Conservation (phyloP, 2,797 vertebrate genomes). For the Darevskia mixta region DNA sequence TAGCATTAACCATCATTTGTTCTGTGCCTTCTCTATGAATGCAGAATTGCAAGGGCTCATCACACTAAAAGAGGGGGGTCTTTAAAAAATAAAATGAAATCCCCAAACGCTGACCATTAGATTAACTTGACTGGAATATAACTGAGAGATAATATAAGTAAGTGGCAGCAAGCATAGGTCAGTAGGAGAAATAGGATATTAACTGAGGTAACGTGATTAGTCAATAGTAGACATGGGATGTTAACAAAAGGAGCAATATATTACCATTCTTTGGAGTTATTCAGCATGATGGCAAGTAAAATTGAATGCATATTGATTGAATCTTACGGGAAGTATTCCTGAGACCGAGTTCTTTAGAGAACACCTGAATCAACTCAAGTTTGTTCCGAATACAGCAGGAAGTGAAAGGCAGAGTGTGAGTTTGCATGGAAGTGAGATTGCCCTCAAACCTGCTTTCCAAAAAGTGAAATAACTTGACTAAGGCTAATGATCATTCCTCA, state of each 20-base stretch:
- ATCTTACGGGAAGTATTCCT: neutral
- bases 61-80: no score
- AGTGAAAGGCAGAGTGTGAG: neutral
- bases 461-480: neutral
- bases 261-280: neutral
- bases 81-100: neutral
- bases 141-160: neutral
- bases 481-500: neutral
- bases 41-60: neutral
- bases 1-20: no score
- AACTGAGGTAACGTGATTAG: neutral
- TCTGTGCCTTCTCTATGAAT: no score
- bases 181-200: neutral
- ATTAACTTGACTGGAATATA: neutral
- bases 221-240: neutral
- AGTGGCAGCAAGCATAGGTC: neutral
- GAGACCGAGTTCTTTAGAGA: neutral
- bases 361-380: neutral
- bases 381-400: neutral
- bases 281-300: neutral
- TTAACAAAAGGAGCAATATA: no score
- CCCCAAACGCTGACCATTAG: neutral
- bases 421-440: neutral
- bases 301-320: neutral
- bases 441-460: neutral